phyloP scores from a whole-genome alignment of 1,140 invertebrate species.

The Pseudomyrmex pallidus region DNA sequence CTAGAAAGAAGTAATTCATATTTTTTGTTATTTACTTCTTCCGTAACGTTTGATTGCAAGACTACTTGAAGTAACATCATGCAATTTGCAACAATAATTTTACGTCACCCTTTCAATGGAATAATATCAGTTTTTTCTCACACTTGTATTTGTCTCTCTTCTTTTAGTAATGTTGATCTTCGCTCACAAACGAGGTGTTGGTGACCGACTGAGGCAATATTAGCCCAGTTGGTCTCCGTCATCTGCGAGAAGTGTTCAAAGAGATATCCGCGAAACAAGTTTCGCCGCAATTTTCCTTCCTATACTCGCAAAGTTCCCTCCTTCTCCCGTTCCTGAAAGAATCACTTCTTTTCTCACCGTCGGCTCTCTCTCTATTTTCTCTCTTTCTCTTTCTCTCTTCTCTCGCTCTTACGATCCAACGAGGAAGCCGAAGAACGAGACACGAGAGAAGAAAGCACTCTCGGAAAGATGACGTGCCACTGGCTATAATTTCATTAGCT shows the following conservation, averaged over 20 bases:
- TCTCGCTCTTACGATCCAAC: constrained; percentile 18
- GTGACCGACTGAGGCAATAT: constrained; percentile 75
- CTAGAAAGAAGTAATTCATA: neutral
- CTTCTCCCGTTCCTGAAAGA: constrained; percentile 7
- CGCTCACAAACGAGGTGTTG: constrained; percentile 54
- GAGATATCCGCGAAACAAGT: constrained; percentile 81
- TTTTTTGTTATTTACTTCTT: neutral
- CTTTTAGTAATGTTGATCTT: constrained; percentile 15
- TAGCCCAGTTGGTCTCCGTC: constrained; percentile 69
- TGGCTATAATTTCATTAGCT: constrained; percentile 85
- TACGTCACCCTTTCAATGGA: neutral
- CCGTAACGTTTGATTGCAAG: neutral
- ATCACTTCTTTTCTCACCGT: constrained; percentile 36
- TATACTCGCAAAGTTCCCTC: constrained; percentile 56
- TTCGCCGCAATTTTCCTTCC: constrained; percentile 77
- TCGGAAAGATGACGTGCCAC: constrained; percentile 76
- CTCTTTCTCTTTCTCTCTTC: neutral
- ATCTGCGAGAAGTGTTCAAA: constrained; percentile 81
- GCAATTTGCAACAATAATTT: neutral
- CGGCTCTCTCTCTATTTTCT: constrained; percentile 1
- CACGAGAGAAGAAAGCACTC: constrained; percentile 56
- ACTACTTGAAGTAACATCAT: no score
- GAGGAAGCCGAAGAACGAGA: constrained; percentile 14
- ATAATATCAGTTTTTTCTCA: constrained; percentile 39
- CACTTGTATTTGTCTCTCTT: neutral